Percentiles rank a stretch among this genome's conserved stretches.
phyloP scores from a whole-genome alignment of 2,888 invertebrate genomes.

The Noctua fimbriata region DNA sequence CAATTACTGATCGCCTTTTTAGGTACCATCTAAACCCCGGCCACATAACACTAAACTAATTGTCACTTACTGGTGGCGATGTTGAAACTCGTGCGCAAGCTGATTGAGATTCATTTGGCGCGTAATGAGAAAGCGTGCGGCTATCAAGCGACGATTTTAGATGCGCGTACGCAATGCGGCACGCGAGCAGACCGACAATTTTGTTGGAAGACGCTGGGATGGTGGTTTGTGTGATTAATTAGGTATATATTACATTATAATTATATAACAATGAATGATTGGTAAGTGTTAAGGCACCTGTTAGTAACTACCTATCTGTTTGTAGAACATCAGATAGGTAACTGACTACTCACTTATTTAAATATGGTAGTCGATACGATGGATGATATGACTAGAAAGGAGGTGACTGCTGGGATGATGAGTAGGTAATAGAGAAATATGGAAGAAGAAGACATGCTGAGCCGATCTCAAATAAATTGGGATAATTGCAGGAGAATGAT shows the following conservation, averaged over 20 bases:
- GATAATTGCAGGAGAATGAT: no score
- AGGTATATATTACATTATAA: constrained; percentile 4
- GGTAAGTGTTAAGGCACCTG: background rate
- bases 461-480: no score
- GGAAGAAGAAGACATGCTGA: no score
- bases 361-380: background rate
- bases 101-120: constrained; percentile 69
- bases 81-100: constrained; percentile 59
- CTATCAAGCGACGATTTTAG: constrained; percentile 61
- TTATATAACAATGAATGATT: constrained; percentile 23
- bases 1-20: constrained; percentile 40
- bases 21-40: constrained; percentile 52
- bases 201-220: constrained; percentile 28
- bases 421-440: no score
- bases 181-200: constrained; percentile 56
- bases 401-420: no score
- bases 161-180: constrained; percentile 58
- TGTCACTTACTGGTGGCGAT: constrained; percentile 48
- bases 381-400: no score
- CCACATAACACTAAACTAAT: constrained; percentile 58
- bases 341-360: background rate
- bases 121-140: constrained; percentile 68
- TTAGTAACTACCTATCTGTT: background rate
- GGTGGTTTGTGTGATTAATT: constrained; percentile 42
- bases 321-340: background rate